Conservation (phyloP, 1,140 invertebrate genomes). For the Gonatopus flavifemur region DNA sequence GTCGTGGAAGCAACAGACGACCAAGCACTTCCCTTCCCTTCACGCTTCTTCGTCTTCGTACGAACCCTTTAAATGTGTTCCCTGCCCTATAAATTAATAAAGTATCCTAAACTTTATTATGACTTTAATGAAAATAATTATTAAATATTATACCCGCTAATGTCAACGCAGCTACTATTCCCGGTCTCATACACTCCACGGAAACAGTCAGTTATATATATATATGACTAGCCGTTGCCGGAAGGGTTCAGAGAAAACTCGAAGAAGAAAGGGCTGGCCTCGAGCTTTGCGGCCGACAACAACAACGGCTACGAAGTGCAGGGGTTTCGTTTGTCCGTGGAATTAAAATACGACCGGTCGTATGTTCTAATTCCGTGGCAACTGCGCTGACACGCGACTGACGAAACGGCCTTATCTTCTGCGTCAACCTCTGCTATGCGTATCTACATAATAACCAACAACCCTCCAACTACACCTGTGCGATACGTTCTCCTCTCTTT, state of each 20-base stretch:
- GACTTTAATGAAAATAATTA: constrained; percentile 61
- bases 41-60: too few relatives aligned
- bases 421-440: constrained; percentile 21
- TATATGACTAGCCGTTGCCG: constrained; percentile 10
- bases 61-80: constrained; percentile 50
- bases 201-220: constrained; percentile 1
- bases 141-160: constrained; percentile 58
- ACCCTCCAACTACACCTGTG: not conserved
- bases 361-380: constrained; percentile 56
- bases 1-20: constrained; percentile 21
- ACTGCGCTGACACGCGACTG: constrained; percentile 52
- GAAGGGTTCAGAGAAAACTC: constrained; percentile 37
- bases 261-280: constrained; percentile 45
- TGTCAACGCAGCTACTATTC: constrained; percentile 52
- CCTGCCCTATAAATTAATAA: constrained; percentile 60
- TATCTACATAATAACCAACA: not conserved
- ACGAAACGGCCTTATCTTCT: constrained; percentile 49
- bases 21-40: too few relatives aligned
- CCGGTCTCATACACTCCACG: constrained; percentile 17
- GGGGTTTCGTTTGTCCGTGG: constrained; percentile 47
- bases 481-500: constrained; percentile 9
- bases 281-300: constrained; percentile 16
- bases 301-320: constrained; percentile 5
- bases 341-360: constrained; percentile 59
- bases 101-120: constrained; percentile 59